Evolutionary conservation across 2,888 invertebrate species (phyloP).

Genomic region (Melinopterus prodromus): DNA sequence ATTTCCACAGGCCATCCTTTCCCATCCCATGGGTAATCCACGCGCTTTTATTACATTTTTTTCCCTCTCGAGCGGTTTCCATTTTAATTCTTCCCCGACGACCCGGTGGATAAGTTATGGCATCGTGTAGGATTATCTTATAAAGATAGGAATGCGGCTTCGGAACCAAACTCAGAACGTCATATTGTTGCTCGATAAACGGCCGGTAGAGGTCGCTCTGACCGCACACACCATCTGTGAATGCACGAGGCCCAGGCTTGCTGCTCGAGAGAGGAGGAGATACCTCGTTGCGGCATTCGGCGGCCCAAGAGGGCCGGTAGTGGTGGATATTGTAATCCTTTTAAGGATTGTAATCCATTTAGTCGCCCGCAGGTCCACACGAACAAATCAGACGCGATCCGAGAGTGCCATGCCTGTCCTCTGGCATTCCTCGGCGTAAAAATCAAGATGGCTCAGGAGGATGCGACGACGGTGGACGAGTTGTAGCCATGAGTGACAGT

Average conservation of each 20-base stretch:
- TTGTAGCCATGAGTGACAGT: no score
- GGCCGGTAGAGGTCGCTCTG: not conserved
- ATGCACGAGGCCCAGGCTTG: not conserved
- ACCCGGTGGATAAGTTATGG: not conserved
- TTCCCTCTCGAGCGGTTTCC: not conserved
- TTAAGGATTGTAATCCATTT: constrained; percentile 39
- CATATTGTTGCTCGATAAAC: not conserved
- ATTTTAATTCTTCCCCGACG: not conserved
- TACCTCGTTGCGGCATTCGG: not conserved
- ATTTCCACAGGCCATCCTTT: not conserved
- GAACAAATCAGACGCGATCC: constrained; percentile 30
- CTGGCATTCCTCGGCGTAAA: not conserved
- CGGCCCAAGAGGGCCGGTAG: not conserved
- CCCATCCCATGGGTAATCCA: not conserved
- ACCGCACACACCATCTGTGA: not conserved
- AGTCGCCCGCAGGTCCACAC: constrained; percentile 35
- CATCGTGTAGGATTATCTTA: not conserved
- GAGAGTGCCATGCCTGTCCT: not conserved
- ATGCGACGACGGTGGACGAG: no score
- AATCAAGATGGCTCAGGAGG: not conserved
- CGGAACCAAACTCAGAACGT: not conserved
- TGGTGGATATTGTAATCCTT: constrained; percentile 38
- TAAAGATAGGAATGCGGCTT: not conserved
- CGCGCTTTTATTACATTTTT: not conserved
- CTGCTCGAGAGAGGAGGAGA: no score